Evolutionary conservation across 2,113 vertebrate genomes (phyloP).

Genomic region (Pogona vitticeps): DNA sequence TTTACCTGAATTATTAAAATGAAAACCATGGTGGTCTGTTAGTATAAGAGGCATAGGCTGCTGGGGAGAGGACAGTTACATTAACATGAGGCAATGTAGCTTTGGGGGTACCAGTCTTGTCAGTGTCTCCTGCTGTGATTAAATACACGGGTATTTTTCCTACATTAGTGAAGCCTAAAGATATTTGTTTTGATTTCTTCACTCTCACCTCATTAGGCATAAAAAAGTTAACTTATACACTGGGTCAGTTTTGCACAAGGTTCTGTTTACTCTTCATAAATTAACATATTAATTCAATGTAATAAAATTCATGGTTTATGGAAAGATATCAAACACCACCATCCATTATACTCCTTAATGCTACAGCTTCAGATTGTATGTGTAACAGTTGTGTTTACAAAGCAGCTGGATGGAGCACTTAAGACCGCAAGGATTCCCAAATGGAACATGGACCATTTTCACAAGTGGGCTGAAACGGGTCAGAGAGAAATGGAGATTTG

Average conservation of each 20-base stretch:
- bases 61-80: conserved; percentile 44
- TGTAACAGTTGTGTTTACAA: conserved; percentile 64
- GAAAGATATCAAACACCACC: conserved; percentile 66
- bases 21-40: conserved; percentile 53
- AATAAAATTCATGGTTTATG: conserved; percentile 72
- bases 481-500: background rate
- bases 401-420: conserved; percentile 51
- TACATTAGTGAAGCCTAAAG: conserved; percentile 63
- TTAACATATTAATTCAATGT: conserved; percentile 68
- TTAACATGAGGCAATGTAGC: conserved; percentile 47
- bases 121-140: conserved; percentile 46
- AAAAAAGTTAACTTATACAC: conserved; percentile 56
- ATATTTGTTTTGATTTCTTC: conserved; percentile 68
- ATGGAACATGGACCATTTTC: conserved; percentile 42
- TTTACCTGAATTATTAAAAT: conserved; percentile 37
- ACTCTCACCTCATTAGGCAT: conserved; percentile 65
- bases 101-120: conserved; percentile 45
- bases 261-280: conserved; percentile 67
- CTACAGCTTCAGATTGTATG: conserved; percentile 50
- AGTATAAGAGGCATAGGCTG: conserved; percentile 14
- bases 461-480: conserved; percentile 23
- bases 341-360: conserved; percentile 60
- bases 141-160: conserved; percentile 58
- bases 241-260: conserved; percentile 62
- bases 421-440: conserved; percentile 13